A percentile compares a stretch with the other conserved stretches of the same genome.
Evolutionary conservation across 1,140 invertebrate genomes (phyloP).

Genomic region (Harpegnathos saltator): DNA sequence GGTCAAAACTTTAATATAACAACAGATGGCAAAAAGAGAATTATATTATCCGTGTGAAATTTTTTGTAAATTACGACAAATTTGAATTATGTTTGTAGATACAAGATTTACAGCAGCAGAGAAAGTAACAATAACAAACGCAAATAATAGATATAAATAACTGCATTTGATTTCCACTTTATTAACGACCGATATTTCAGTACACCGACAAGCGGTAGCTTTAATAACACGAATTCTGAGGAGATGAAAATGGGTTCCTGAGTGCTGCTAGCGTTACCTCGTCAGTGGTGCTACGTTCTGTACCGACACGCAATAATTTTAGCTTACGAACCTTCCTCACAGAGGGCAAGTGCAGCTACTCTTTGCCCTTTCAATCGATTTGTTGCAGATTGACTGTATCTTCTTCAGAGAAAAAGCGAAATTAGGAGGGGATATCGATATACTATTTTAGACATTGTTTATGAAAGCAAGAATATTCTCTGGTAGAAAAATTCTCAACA

Average conservation of each 20-base stretch:
- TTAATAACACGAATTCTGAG: background rate
- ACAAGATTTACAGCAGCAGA: background rate
- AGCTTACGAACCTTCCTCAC: background rate
- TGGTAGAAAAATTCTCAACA: background rate
- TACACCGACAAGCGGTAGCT: background rate
- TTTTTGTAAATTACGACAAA: too few relatives aligned
- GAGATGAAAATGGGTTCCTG: background rate
- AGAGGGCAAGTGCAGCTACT: slow-evolving; percentile 17
- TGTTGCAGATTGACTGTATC: slow-evolving; percentile 22
- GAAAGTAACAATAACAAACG: background rate
- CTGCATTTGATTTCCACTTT: slow-evolving; percentile 2
- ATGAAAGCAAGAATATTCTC: background rate
- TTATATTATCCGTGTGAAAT: too few relatives aligned
- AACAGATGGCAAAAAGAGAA: too few relatives aligned
- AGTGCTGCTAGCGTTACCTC: too few relatives aligned
- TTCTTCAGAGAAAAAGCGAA: slow-evolving; percentile 1
- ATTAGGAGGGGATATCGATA: slow-evolving; percentile 41
- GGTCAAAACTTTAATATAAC: too few relatives aligned
- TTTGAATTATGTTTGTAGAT: too few relatives aligned
- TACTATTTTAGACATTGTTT: slow-evolving; percentile 18
- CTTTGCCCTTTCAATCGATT: slow-evolving; percentile 6
- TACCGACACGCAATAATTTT: background rate
- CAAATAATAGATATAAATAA: background rate
- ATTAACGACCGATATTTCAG: slow-evolving; percentile 9
- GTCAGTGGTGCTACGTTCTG: background rate